These are phyloP conservation scores for Troides helena DNA, from an alignment of 2,888 invertebrate genomes.

Conservation along the genomic window DNA sequence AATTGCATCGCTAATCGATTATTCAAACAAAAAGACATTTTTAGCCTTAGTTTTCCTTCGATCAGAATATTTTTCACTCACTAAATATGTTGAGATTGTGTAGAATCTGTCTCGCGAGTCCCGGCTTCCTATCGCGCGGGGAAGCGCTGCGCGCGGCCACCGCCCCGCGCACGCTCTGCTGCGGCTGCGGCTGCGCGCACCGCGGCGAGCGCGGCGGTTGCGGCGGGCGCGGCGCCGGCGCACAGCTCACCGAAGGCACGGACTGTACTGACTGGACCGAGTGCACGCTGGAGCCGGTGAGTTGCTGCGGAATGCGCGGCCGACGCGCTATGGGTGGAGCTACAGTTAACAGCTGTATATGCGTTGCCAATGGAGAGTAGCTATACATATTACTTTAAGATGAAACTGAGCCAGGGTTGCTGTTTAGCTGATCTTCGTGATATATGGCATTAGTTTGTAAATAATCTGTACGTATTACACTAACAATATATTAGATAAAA, in stretches of 20 bases:
- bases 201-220: constrained; percentile 42
- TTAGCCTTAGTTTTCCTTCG: too few species aligned
- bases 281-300: constrained; percentile 71
- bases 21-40: too few species aligned
- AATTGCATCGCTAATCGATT: too few species aligned
- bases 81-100: constrained; percentile 91
- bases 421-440: too few species aligned
- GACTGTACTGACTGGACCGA: constrained; percentile 54
- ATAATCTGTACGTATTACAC: too few species aligned
- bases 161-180: constrained; percentile 1
- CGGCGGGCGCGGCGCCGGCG: constrained; percentile 53
- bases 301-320: constrained; percentile 67
- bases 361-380: too few species aligned
- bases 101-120: constrained; percentile 87
- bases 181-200: constrained; percentile 29
- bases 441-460: too few species aligned
- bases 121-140: constrained; percentile 62
- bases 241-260: constrained; percentile 43
- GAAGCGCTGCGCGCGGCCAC: constrained; percentile 57
- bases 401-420: background rate
- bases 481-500: too few species aligned
- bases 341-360: too few species aligned
- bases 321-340: constrained; percentile 43
- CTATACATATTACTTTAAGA: too few species aligned
- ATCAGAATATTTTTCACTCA: constrained; percentile 46